These are phyloP conservation scores for Epirrita christyi DNA, from an alignment of 2,888 invertebrate species.

Conservation along the genomic window DNA sequence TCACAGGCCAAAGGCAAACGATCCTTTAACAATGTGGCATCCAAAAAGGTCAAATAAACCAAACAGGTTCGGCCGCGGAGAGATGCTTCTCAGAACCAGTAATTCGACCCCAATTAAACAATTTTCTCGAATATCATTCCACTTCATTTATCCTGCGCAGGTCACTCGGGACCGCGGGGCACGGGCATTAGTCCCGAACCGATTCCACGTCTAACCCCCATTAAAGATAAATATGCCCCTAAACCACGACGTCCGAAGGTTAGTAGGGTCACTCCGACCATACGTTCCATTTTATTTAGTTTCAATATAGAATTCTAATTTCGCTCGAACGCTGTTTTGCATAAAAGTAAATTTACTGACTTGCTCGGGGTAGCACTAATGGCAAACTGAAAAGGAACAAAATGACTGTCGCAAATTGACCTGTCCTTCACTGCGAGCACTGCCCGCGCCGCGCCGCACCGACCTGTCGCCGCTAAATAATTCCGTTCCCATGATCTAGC, in stretches of 20 bases:
- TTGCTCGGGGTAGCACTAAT: conserved; percentile 55
- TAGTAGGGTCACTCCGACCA: conserved; percentile 59
- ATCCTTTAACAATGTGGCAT: conserved; percentile 34
- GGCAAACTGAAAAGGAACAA: conserved; percentile 63
- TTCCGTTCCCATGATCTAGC: conserved; percentile 84
- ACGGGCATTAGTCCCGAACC: conserved; percentile 72
- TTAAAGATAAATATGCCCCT: conserved; percentile 81
- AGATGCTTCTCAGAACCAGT: conserved; percentile 64
- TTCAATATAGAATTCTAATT: conserved; percentile 54
- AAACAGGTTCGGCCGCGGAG: conserved; percentile 51
- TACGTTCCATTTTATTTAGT: conserved; percentile 61
- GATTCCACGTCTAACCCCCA: conserved; percentile 74
- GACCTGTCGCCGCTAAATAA: conserved; percentile 79
- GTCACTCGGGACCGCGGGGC: conserved; percentile 78
- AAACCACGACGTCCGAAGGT: conserved; percentile 70
- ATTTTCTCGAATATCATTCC: conserved; percentile 82
- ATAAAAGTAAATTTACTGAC: conserved; percentile 61
- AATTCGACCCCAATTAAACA: conserved; percentile 82
- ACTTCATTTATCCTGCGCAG: conserved; percentile 63
- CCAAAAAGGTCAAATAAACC: conserved; percentile 56
- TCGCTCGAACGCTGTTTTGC: conserved; percentile 54
- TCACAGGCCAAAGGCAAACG: conserved; percentile 40
- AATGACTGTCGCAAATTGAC: conserved; percentile 79
- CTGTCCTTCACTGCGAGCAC: conserved; percentile 74
- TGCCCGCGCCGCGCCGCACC: conserved; percentile 57